Base-by-base conservation (phyloP, 2,113 vertebrate species). In the Bufo bufo region DNA sequence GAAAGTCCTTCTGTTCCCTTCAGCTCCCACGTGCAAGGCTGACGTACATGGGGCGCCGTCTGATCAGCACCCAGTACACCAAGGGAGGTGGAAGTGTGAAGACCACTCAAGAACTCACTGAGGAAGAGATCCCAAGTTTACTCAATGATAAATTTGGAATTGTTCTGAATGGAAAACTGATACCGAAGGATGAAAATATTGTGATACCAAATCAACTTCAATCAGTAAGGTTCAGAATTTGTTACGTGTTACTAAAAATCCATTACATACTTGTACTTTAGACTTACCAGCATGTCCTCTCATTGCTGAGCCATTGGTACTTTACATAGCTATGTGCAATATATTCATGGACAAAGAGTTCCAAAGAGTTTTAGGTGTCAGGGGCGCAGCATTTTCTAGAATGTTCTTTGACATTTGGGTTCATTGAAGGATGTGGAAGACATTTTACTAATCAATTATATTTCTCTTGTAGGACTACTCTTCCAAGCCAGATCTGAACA, bases 1-100 rank as follows among this genome's bases (percentile, higher is more conserved):
- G 86, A 63, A 90, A 91, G 90, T 94, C 95, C 33, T 72, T 96
- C 61, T 96, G 95, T 89, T 92, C 91, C 1, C 14, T 95, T 0
- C 78, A 93, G 0, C 91, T 91, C 45, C 93, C 93, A 6, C 63
- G 14, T 0, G 93, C 94, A 2, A 91, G 92, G n/a, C 49, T 95
- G 47, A 94, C 92, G 45, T 94, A 95, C 84, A 90, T 95, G 0
- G 95, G 95, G 11, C 90, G 33, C 84, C 94, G 81, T 19, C 90
- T 96, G 54, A 66, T 4, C 92, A 91, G 61, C 89, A 93, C 17
- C 4, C 85, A 11, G 77, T 90, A 17, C 90, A 61, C 2, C 87
- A 16, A 56, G 54, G 83, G 10, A 52, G 85, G 2, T n/a, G 72
- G 0, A 43, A 19, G 74, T 2, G 87, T 13, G 88, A 93, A 90